Conservation (phyloP, 2,888 invertebrate species). For the Sthenelais limicola region DNA sequence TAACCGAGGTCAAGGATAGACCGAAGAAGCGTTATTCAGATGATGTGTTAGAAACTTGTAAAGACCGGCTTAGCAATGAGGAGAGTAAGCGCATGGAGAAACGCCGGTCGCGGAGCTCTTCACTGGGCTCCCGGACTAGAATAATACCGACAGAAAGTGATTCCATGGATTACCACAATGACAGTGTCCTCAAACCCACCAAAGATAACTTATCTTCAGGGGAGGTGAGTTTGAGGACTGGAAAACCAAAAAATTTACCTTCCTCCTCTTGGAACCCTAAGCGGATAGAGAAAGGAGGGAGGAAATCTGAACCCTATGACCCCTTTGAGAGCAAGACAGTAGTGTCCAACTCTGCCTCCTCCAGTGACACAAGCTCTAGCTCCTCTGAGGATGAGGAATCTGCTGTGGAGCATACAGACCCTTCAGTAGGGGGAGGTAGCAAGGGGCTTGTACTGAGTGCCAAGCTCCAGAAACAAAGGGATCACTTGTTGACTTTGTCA, state of each 20-base stretch:
- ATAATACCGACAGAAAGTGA: conserved; percentile 24
- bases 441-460: no score
- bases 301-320: conserved; percentile 25
- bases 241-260: no score
- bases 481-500: conserved; percentile 66
- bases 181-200: conserved; percentile 2
- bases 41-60: conserved; percentile 27
- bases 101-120: conserved; percentile 34
- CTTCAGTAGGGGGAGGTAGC: conserved; percentile 56
- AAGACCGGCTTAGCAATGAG: conserved; percentile 26
- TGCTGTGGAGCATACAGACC: conserved; percentile 69
- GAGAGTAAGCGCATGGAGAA: conserved; percentile 19
- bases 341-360: no score
- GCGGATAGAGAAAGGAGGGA: conserved; percentile 23
- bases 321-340: conserved; percentile 19
- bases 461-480: conserved; percentile 63
- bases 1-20: conserved; percentile 34
- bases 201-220: neutral
- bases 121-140: conserved; percentile 35
- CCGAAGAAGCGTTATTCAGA: conserved; percentile 31
- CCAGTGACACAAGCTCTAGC: conserved; percentile 53
- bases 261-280: no score
- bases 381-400: conserved; percentile 76
- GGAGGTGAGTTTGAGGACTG: conserved; percentile 22
- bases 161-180: conserved; percentile 5